Conservation (phyloP, 1,140 invertebrate species). For the Drosophila ananassae region DNA sequence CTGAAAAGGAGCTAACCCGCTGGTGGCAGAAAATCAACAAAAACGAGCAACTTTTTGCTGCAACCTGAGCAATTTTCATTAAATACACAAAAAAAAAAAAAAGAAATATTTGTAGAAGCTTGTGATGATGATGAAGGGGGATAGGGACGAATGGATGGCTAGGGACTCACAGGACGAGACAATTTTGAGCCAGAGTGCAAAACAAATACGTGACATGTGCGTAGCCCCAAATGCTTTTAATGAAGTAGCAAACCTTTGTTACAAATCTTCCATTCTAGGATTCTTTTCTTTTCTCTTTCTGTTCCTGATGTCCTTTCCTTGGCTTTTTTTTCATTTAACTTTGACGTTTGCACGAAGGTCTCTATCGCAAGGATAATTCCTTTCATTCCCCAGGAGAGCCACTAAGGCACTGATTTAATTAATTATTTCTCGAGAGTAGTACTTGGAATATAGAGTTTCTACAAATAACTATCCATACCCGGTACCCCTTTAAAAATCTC, state of each 20-base stretch:
- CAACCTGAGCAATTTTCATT: constrained; percentile 60
- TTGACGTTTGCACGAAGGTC: constrained; percentile 39
- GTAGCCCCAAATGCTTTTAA: constrained; percentile 43
- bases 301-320: not conserved
- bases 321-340: constrained; percentile 17
- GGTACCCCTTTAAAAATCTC: no score
- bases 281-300: not conserved
- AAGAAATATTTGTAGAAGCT: not conserved
- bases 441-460: no score
- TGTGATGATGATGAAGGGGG: not conserved
- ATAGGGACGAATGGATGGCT: not conserved
- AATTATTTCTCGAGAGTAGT: not conserved
- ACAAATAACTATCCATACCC: no score
- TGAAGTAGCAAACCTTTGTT: constrained; percentile 52
- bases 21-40: not conserved
- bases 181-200: constrained; percentile 35
- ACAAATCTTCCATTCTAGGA: constrained; percentile 10
- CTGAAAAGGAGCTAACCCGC: not conserved
- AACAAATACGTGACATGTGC: constrained; percentile 58
- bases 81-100: constrained; percentile 10
- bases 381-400: not conserved
- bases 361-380: not conserved
- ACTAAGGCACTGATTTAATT: not conserved
- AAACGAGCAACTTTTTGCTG: constrained; percentile 31
- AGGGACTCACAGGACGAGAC: not conserved